Evolutionary conservation across 2,888 invertebrate genomes (phyloP).

Genomic region (Drosophila mimetica): DNA sequence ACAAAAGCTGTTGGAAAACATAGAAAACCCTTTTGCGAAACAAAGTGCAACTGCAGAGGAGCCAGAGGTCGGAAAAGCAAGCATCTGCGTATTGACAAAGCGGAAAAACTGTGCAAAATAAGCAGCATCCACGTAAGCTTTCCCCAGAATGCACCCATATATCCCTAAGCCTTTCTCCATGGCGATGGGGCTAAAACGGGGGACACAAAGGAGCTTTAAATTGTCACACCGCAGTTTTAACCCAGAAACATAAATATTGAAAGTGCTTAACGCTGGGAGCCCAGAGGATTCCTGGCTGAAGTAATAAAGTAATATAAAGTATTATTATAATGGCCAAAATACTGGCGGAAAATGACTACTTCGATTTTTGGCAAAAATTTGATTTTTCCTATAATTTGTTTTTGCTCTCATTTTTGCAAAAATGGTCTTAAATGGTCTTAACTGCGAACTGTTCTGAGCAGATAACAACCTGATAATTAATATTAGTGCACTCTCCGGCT

Average conservation of each 20-base stretch:
- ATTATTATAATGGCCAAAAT: too few relatives aligned
- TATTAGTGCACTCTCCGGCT: too few relatives aligned
- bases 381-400: too few relatives aligned
- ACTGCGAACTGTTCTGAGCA: too few relatives aligned
- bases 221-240: slow-evolving; percentile 65
- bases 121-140: slow-evolving; percentile 32
- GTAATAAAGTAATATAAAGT: too few relatives aligned
- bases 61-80: slow-evolving; percentile 18
- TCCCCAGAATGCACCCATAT: slow-evolving; percentile 26
- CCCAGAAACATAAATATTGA: slow-evolving; percentile 77
- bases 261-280: neutral
- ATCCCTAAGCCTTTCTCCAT: slow-evolving; percentile 18
- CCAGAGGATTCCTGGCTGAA: neutral
- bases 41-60: slow-evolving; percentile 56
- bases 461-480: too few relatives aligned
- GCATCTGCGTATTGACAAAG: slow-evolving; percentile 59
- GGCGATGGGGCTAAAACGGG: too few relatives aligned
- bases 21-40: slow-evolving; percentile 77
- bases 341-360: too few relatives aligned
- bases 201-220: slow-evolving; percentile 39
- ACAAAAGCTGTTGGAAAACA: slow-evolving; percentile 74
- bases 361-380: too few relatives aligned
- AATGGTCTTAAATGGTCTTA: too few relatives aligned
- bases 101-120: slow-evolving; percentile 46
- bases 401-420: too few relatives aligned